phyloP scores from a whole-genome alignment of 2,113 vertebrate species.

The Uria aalge region DNA sequence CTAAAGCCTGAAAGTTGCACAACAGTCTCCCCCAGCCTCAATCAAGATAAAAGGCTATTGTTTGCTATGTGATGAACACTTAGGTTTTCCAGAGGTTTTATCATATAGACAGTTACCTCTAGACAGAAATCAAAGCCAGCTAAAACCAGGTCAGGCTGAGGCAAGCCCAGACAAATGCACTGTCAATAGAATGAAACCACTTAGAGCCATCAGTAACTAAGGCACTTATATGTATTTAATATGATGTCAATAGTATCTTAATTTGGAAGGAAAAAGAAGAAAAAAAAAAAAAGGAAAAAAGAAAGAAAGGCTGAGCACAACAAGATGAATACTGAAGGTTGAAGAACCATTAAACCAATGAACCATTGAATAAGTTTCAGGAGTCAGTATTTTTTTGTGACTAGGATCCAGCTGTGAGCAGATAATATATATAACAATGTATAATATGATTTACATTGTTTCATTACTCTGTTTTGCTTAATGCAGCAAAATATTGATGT shows the following conservation, averaged over 20 bases:
- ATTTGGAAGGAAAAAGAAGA: not conserved
- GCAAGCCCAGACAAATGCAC: not conserved
- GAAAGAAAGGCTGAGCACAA: not conserved
- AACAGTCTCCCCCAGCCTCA: not conserved
- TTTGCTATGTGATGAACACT: not conserved
- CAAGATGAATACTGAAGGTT: not conserved
- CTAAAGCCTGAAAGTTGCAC: not conserved
- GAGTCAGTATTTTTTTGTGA: not conserved
- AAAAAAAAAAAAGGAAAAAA: no score
- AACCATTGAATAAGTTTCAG: not conserved
- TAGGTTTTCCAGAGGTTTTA: not conserved
- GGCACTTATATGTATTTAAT: not conserved
- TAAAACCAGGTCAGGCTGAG: not conserved
- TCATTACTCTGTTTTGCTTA: not conserved
- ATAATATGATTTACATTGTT: not conserved
- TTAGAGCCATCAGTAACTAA: not conserved
- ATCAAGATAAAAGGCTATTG: not conserved
- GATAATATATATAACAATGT: not conserved
- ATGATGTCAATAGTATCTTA: not conserved
- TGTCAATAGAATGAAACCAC: not conserved
- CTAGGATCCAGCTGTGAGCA: not conserved
- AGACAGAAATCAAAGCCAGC: not conserved
- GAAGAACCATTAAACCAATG: not conserved
- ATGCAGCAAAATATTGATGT: not conserved
- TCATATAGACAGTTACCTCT: not conserved